Base-by-base conservation (phyloP, 2,888 invertebrate genomes). In the Bembecia ichneumoniformis region DNA sequence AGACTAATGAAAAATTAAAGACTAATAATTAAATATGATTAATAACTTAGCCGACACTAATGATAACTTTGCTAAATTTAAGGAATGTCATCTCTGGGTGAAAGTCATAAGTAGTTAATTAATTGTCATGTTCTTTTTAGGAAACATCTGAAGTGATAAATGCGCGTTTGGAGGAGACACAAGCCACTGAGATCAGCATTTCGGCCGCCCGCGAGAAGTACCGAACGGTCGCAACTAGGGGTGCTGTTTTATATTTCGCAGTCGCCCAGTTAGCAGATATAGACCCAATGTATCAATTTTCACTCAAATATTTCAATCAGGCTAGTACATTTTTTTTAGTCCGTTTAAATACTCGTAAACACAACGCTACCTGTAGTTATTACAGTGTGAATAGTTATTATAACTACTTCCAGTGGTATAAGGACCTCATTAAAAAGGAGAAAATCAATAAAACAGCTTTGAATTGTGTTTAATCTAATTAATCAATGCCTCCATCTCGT, bases 281-380 rank as follows among this genome's bases (percentile, higher is more conserved):
- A 51, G 97, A 98, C 77, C 95, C 96, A 0, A 97, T 97, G 97
- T 98, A 98, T 77, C 97, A 98, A 79, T 97, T 94, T 80, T 97
- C 96, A 0, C 84, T 97, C 36, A 96, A 94, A 63, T 97, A 96
- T 84, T 97, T 97, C 69, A 94, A 74, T 49, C 82, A 83, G 75
- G 82, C 65, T 52, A 60, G 48, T 17, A 10, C 3, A 4, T 17
- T 17, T 4, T 17, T 17, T 2, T 3, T 10, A 47, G 16, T 35
- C 3, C 13, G 3, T 9, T 58, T 46, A 2, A 40, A n/a, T n/a
- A n/a, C n/a, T n/a, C n/a, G n/a, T n/a, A n/a, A 47, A 4, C 11
- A n/a, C 11, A 3, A 11, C 10, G 46, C n/a, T n/a, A n/a, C n/a
- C n/a, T n/a, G 14, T 20, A 20, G 20, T 20, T 5, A 5, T 5